These are phyloP conservation scores for Balaeniceps rex DNA, from an alignment of 2,113 vertebrate genomes.

Conservation along the genomic window DNA sequence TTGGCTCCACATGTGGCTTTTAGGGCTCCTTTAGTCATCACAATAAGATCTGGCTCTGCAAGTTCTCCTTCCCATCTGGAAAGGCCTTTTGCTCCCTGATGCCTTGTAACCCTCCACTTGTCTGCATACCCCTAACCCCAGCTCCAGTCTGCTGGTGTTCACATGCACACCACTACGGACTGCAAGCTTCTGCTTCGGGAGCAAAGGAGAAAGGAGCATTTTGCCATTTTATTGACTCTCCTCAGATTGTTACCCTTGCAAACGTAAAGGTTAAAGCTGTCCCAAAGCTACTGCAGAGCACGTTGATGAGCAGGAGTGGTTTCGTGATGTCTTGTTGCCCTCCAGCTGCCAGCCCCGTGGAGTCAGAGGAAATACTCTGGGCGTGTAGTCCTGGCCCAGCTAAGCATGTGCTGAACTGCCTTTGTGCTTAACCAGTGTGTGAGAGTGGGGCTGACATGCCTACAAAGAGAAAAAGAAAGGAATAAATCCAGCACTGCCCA, in stretches of 20 bases:
- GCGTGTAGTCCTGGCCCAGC: background rate
- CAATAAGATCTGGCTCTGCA: background rate
- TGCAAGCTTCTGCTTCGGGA: background rate
- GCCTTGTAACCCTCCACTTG: background rate
- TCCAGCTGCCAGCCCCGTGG: background rate
- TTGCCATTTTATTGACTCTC: background rate
- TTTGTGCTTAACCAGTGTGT: background rate
- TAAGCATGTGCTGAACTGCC: background rate
- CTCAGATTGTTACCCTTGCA: background rate
- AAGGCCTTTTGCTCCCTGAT: background rate
- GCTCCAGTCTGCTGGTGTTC: background rate
- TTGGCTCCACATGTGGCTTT: background rate
- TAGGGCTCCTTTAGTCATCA: background rate
- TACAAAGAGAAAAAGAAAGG: background rate
- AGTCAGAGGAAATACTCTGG: background rate
- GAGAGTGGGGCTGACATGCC: background rate
- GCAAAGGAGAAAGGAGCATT: background rate
- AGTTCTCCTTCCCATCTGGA: background rate
- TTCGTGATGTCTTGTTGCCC: background rate
- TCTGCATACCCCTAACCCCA: too few relatives aligned
- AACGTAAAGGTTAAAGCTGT: background rate
- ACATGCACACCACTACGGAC: fast-evolving
- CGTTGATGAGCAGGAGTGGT: background rate
- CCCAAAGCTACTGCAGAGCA: background rate
- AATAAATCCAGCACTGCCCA: background rate